Percentiles rank a stretch among this genome's conserved stretches.
These are phyloP conservation scores for Ibidorhyncha struthersii DNA, from an alignment of 2,113 vertebrate species.

Conservation along the genomic window DNA sequence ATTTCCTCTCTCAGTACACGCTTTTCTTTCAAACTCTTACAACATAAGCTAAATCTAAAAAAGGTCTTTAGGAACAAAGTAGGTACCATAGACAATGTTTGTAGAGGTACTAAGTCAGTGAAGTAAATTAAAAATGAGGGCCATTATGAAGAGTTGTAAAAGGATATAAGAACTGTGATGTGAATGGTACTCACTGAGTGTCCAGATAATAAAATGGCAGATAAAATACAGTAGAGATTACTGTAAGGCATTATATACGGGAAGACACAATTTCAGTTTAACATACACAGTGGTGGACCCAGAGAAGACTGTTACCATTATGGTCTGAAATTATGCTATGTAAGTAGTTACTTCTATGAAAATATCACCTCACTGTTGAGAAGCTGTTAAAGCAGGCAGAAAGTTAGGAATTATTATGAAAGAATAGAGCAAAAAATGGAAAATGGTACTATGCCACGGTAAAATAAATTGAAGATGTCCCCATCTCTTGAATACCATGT, in stretches of 20 bases:
- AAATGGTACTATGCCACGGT: not conserved
- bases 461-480: not conserved
- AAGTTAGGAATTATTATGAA: not conserved
- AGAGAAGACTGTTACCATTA: not conserved
- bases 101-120: no score
- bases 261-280: not conserved
- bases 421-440: not conserved
- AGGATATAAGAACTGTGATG: not conserved
- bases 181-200: not conserved
- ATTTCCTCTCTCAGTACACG: not conserved
- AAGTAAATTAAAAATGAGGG: not conserved
- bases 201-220: not conserved
- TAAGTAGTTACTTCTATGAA: not conserved
- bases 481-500: not conserved
- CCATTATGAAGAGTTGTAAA: not conserved
- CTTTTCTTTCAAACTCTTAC: not conserved
- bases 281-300: not conserved
- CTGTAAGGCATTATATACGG: fast-evolving
- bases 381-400: not conserved
- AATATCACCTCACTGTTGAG: not conserved
- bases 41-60: not conserved
- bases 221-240: not conserved
- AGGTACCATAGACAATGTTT: not conserved
- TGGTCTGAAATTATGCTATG: not conserved
- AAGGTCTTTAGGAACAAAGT: not conserved